Evolutionary conservation across 2,888 invertebrate genomes (phyloP).

Genomic region (Aplocera efformata): DNA sequence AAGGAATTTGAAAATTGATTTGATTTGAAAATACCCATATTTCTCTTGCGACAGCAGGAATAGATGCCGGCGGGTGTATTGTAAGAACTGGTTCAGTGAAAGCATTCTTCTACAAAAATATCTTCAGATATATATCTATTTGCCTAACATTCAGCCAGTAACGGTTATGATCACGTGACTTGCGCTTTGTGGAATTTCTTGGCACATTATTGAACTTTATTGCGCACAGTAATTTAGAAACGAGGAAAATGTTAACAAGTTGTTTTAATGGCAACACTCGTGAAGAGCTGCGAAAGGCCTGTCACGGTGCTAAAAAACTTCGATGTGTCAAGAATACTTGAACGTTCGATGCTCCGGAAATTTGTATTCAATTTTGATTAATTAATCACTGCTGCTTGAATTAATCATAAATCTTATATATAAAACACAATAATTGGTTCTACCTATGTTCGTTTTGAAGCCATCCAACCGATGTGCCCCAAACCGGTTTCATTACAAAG

Average conservation of each 20-base stretch:
- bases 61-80: too few relatives aligned
- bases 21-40: too few relatives aligned
- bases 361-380: conserved; percentile 18
- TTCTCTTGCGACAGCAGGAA: too few relatives aligned
- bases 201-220: conserved; percentile 15
- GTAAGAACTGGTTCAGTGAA: too few relatives aligned
- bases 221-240: conserved; percentile 11
- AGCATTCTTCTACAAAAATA: too few relatives aligned
- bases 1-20: too few relatives aligned
- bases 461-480: too few relatives aligned
- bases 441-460: too few relatives aligned
- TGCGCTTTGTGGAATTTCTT: conserved; percentile 9
- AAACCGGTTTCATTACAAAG: too few relatives aligned
- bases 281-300: conserved; percentile 8
- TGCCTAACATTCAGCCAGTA: neutral
- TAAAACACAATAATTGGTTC: too few relatives aligned
- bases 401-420: too few relatives aligned
- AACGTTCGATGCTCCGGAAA: conserved; percentile 3
- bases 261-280: conserved; percentile 4
- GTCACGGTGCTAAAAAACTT: conserved; percentile 7
- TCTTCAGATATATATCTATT: neutral
- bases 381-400: conserved; percentile 27
- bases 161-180: neutral
- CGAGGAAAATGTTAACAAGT: conserved; percentile 16
- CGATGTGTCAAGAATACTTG: conserved; percentile 4